Evolutionary conservation across 2,888 invertebrate species (phyloP).

Genomic region (Calameuta idolon): DNA sequence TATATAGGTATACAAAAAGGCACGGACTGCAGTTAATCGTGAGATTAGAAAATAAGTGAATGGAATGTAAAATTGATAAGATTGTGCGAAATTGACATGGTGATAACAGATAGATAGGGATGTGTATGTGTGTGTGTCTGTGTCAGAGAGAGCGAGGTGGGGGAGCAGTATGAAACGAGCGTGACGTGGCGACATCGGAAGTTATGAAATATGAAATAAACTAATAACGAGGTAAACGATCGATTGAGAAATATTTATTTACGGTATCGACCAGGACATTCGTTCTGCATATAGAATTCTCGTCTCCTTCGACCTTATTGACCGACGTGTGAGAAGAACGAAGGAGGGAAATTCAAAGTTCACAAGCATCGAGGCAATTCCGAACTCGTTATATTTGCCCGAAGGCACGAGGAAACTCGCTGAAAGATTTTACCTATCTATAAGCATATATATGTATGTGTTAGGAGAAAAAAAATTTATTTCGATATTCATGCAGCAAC

Average conservation of each 20-base stretch:
- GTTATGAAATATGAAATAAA: background rate
- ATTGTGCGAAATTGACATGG: constrained; percentile 6
- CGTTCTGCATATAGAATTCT: background rate
- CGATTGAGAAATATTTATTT: background rate
- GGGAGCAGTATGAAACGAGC: background rate
- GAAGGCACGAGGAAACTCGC: background rate
- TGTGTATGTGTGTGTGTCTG: constrained; percentile 15
- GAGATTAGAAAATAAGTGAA: background rate
- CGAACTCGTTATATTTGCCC: background rate
- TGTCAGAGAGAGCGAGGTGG: constrained; percentile 11
- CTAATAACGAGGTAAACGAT: background rate
- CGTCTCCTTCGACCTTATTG: background rate
- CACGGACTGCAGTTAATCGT: background rate
- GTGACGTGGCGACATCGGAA: background rate
- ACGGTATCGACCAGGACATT: background rate
- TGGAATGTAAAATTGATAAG: background rate
- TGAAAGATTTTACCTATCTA: background rate
- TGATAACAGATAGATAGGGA: constrained; percentile 10
- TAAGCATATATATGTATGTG: background rate
- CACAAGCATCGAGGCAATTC: background rate
- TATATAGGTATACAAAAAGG: background rate
- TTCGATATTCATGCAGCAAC: background rate
- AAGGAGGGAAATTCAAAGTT: background rate
- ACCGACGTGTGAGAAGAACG: background rate
- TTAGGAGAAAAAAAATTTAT: background rate